Percentiles rank a stretch among this genome's conserved stretches.
These are phyloP conservation scores for Caenorhabditis tropicalis DNA, from an alignment of 1,140 invertebrate species.

Conservation along the genomic window DNA sequence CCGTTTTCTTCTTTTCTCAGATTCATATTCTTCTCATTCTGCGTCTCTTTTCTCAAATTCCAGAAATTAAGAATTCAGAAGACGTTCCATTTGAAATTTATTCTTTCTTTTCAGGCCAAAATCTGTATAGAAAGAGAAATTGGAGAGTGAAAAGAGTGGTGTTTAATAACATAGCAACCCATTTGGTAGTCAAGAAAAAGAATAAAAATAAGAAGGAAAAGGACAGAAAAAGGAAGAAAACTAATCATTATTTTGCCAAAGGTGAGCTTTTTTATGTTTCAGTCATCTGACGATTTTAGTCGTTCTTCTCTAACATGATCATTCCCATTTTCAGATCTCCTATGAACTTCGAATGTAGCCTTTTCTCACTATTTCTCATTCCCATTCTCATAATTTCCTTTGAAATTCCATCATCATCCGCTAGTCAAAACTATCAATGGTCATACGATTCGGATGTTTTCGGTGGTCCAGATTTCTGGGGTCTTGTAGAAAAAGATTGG, in stretches of 20 bases:
- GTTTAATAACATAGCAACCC: constrained; percentile 40
- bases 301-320: no score
- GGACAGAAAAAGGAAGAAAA: no score
- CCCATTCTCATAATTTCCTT: not conserved
- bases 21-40: not conserved
- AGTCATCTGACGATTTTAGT: no score
- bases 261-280: no score
- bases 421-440: constrained; percentile 51
- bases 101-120: not conserved
- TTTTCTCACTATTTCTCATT: not conserved
- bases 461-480: constrained; percentile 84
- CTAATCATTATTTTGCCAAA: no score
- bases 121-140: no score
- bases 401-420: not conserved
- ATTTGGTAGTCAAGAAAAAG: not conserved
- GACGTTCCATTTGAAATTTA: not conserved
- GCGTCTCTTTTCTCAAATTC: not conserved
- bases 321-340: not conserved
- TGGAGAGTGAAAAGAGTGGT: not conserved
- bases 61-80: not conserved
- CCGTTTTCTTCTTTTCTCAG: not conserved
- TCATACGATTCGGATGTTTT: constrained; percentile 56
- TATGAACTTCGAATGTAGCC: constrained; percentile 34
- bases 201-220: no score
- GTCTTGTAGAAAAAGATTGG: constrained; percentile 92